These are phyloP conservation scores for Listrodromus nycthemerus DNA, from an alignment of 2,888 invertebrate species.

Conservation along the genomic window DNA sequence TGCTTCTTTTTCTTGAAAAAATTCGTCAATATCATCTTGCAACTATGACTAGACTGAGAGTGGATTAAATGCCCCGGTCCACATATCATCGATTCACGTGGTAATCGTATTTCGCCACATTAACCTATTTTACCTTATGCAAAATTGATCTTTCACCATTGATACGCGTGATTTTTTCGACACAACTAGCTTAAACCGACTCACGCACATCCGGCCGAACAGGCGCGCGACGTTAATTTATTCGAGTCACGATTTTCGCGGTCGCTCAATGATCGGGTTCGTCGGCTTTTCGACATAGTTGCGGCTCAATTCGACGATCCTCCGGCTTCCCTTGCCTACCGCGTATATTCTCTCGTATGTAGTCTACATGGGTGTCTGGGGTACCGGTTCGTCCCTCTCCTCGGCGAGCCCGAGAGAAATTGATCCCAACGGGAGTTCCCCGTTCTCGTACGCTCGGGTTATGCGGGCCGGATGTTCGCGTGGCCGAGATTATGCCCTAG, in stretches of 20 bases:
- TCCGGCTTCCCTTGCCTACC: not conserved
- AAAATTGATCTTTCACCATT: too few species aligned
- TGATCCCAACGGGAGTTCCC: constrained; percentile 59
- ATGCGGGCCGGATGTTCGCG: constrained; percentile 57
- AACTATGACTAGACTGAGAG: too few species aligned
- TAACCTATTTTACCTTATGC: too few species aligned
- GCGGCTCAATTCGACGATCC: constrained; percentile 18
- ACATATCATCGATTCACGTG: too few species aligned
- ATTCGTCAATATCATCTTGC: too few species aligned
- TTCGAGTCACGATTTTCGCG: constrained; percentile 63
- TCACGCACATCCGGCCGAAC: not conserved
- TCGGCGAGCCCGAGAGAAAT: constrained; percentile 50
- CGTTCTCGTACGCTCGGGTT: constrained; percentile 43
- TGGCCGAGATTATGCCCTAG: constrained; percentile 65
- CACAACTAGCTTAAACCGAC: too few species aligned
- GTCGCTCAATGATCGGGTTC: constrained; percentile 56
- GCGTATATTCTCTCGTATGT: not conserved
- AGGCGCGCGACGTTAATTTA: constrained; percentile 36
- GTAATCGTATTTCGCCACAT: too few species aligned
- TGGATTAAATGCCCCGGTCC: too few species aligned
- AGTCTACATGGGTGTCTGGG: constrained; percentile 40
- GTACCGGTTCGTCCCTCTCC: constrained; percentile 26
- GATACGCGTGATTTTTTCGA: too few species aligned
- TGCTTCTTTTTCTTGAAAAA: too few species aligned
- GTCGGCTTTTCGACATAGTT: constrained; percentile 39